Evolutionary conservation across 2,888 invertebrate species (phyloP).

Genomic region (Parnassius apollo): DNA sequence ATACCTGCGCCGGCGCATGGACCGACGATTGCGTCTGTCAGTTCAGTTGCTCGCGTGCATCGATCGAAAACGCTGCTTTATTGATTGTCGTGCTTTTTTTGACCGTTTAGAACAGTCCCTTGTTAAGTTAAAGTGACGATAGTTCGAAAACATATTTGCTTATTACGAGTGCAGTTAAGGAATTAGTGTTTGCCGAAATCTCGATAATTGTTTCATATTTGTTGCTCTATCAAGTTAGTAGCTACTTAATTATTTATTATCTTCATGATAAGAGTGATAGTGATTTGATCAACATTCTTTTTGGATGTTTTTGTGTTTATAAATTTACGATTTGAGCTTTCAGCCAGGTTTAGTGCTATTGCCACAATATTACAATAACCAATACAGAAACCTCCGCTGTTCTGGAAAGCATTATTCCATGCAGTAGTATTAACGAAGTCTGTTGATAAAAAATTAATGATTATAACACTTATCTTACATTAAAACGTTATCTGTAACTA

Average conservation of each 20-base stretch:
- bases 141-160: conserved; percentile 35
- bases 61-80: conserved; percentile 54
- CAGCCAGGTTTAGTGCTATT: conserved; percentile 10
- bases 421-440: too few species aligned
- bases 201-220: conserved; percentile 9
- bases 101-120: conserved; percentile 29
- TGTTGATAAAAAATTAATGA: too few species aligned
- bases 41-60: conserved; percentile 74
- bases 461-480: too few species aligned
- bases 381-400: not conserved
- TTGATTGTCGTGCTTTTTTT: conserved; percentile 30
- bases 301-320: conserved; percentile 22
- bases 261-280: conserved; percentile 63
- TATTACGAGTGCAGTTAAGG: conserved; percentile 23
- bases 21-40: conserved; percentile 61
- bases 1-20: conserved; percentile 68
- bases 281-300: conserved; percentile 51
- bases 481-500: too few species aligned
- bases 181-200: conserved; percentile 7
- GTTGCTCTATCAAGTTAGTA: conserved; percentile 40
- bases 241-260: conserved; percentile 41
- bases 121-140: conserved; percentile 30
- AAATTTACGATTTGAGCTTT: conserved; percentile 26
- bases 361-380: not conserved
- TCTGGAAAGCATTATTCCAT: too few species aligned